Conservation (phyloP, 2,113 vertebrate species). For the Myrmecobius fasciatus region DNA sequence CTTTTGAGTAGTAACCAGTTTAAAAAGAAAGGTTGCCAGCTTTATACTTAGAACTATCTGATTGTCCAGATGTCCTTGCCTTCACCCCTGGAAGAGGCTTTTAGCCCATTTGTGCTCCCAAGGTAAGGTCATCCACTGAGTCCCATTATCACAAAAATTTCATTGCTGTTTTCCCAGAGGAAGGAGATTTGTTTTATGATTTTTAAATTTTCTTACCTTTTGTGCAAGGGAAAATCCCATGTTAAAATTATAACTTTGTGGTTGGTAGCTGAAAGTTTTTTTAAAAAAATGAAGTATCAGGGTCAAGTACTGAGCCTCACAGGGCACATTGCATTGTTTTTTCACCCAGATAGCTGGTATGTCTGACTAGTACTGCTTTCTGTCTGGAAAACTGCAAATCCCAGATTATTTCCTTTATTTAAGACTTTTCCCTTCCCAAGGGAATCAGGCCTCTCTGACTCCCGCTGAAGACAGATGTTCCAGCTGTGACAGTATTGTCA, state of each 20-base stretch:
- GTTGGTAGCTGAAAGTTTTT: constrained; percentile 9
- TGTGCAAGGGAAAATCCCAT: not conserved
- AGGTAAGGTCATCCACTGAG: constrained; percentile 3
- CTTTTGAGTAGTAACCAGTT: constrained; percentile 50
- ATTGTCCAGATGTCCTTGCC: not conserved
- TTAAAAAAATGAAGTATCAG: not conserved
- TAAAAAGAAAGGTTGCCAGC: not conserved
- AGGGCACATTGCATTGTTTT: not conserved
- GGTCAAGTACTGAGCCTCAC: not conserved
- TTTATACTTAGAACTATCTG: not conserved
- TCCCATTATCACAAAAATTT: not conserved
- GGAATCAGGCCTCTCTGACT: not conserved
- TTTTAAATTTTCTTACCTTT: not conserved
- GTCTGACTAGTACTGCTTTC: constrained; percentile 42
- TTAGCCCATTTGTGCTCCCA: not conserved
- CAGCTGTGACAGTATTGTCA: constrained; percentile 13
- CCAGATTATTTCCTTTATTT: not conserved
- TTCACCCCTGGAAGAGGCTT: constrained; percentile 14
- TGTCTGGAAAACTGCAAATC: constrained; percentile 64
- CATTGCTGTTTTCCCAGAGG: not conserved
- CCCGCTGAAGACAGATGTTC: not conserved
- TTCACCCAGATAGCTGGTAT: constrained; percentile 2
- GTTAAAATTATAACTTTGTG: not conserved
- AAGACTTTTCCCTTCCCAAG: not conserved
- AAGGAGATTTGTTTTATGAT: not conserved